phyloP scores from a whole-genome alignment of 1,140 invertebrate genomes.

The Eupristina koningsbergeri region DNA sequence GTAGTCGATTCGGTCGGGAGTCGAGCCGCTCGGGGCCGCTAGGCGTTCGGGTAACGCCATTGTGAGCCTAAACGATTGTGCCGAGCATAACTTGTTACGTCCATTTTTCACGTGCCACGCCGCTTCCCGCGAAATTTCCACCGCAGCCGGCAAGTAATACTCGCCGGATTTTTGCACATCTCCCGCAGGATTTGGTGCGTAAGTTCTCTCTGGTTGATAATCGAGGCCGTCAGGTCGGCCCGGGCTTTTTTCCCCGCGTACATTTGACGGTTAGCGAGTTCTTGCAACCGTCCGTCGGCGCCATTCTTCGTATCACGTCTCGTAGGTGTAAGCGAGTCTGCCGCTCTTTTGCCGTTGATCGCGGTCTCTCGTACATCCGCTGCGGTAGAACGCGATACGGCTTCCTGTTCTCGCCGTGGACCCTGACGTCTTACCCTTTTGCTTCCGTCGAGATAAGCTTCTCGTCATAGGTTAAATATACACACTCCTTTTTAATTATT shows the following conservation, averaged over 20 bases:
- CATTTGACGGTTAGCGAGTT: background rate
- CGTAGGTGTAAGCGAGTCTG: slow-evolving; percentile 58
- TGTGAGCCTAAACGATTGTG: slow-evolving; percentile 85
- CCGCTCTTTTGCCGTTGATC: slow-evolving; percentile 13
- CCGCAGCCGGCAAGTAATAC: slow-evolving; percentile 55
- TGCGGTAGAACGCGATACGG: background rate
- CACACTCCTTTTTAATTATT: background rate
- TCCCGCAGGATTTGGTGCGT: background rate
- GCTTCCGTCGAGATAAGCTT: background rate
- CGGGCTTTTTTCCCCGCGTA: background rate
- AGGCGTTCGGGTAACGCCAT: slow-evolving; percentile 79
- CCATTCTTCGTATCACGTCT: slow-evolving; percentile 53
- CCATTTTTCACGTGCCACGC: slow-evolving; percentile 79
- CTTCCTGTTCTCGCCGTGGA: slow-evolving; percentile 22
- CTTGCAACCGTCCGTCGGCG: slow-evolving; percentile 59
- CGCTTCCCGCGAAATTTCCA: slow-evolving; percentile 75
- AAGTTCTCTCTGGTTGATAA: background rate
- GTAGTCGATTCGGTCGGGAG: background rate
- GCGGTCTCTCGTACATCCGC: slow-evolving; percentile 48
- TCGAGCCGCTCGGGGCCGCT: slow-evolving; percentile 62
- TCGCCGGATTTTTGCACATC: slow-evolving; percentile 63
- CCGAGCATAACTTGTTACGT: slow-evolving; percentile 77
- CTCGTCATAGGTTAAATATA: too few species aligned
- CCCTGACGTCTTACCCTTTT: background rate
- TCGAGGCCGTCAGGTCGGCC: too few species aligned